phyloP scores from a whole-genome alignment of 2,113 vertebrate genomes.

The Polyodon spathula region DNA sequence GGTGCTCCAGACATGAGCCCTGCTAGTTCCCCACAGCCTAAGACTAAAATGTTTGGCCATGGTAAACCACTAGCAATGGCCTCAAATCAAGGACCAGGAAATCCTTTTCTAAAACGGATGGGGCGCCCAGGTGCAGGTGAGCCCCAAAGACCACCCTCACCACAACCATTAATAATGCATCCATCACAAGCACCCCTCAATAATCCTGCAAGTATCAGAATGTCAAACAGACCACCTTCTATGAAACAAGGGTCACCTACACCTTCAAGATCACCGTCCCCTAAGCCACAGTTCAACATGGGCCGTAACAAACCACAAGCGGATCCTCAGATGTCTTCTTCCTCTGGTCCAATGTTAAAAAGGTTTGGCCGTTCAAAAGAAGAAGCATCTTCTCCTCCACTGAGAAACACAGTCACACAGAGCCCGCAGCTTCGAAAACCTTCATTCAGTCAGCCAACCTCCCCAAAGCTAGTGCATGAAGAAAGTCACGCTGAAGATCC shows the following conservation, averaged over 20 bases:
- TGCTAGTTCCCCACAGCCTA: background rate
- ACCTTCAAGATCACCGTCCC: slow-evolving; percentile 23
- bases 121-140: slow-evolving; percentile 25
- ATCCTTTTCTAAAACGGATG: slow-evolving; percentile 24
- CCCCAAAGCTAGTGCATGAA: slow-evolving; percentile 7
- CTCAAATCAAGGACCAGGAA: background rate
- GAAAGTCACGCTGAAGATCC: slow-evolving; percentile 29
- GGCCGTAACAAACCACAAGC: background rate
- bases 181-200: slow-evolving; percentile 20
- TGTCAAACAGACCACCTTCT: slow-evolving; percentile 12
- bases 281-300: slow-evolving; percentile 14
- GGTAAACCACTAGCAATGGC: background rate
- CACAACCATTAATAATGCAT: slow-evolving; percentile 45
- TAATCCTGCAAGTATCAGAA: background rate
- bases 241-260: slow-evolving; percentile 33
- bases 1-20: background rate
- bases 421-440: slow-evolving; percentile 48
- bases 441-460: slow-evolving; percentile 44
- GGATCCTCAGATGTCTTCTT: slow-evolving; percentile 33
- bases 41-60: slow-evolving; percentile 5
- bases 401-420: slow-evolving; percentile 44
- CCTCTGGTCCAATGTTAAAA: slow-evolving; percentile 30
- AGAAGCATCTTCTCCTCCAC: slow-evolving; percentile 43
- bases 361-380: slow-evolving; percentile 54
- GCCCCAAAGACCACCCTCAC: slow-evolving; percentile 30